A percentile compares a stretch with the other conserved stretches of the same genome.
phyloP scores from a whole-genome alignment of 2,113 vertebrate species.

The Calypte anna region DNA sequence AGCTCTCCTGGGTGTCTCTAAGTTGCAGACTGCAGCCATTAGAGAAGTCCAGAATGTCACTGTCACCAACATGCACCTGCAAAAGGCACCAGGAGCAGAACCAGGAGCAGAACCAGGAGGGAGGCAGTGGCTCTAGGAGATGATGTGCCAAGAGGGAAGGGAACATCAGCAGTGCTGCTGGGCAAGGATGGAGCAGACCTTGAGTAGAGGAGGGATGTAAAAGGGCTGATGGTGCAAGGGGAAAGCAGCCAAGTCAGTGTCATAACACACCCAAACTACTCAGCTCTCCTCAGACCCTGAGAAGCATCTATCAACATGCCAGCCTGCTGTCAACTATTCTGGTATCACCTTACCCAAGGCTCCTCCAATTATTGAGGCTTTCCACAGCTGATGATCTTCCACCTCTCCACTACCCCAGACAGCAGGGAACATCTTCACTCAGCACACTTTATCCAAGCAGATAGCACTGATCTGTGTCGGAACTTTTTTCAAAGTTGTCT shows the following conservation, averaged over 20 bases:
- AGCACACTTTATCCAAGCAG: too few relatives aligned
- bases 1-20: background rate
- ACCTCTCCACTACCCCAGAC: background rate
- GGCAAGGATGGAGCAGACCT: background rate
- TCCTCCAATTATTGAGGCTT: background rate
- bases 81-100: background rate
- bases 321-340: background rate
- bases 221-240: background rate
- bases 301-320: background rate
- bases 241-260: background rate
- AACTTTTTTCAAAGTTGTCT: background rate
- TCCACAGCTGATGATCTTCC: background rate
- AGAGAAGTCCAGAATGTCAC: background rate
- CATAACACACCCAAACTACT: background rate
- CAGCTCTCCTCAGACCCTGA: background rate
- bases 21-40: background rate
- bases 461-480: background rate
- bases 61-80: accelerated
- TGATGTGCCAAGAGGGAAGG: background rate
- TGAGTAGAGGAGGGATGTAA: background rate
- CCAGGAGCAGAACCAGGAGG: background rate
- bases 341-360: background rate
- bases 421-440: background rate
- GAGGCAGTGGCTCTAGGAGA: background rate
- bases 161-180: background rate